phyloP scores from a whole-genome alignment of 2,113 vertebrate species.

The Aegotheles bennettii region DNA sequence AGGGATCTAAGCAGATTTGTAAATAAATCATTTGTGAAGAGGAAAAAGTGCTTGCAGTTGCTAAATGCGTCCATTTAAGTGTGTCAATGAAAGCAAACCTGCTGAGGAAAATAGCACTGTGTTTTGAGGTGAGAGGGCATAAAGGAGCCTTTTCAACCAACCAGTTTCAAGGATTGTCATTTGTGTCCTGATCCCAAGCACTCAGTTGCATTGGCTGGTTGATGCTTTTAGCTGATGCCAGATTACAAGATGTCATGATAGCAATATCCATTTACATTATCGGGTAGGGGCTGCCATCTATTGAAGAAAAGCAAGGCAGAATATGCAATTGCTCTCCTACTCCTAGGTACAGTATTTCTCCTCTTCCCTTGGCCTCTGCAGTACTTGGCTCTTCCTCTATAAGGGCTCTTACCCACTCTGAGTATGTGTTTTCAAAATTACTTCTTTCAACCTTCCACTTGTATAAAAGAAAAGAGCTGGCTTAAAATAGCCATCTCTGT shows the following conservation, averaged over 20 bases:
- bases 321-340: neutral
- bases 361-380: neutral
- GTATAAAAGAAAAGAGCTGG: neutral
- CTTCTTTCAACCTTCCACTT: neutral
- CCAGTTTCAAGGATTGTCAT: neutral
- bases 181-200: neutral
- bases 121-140: neutral
- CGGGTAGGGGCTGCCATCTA: neutral
- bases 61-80: neutral
- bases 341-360: neutral
- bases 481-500: neutral
- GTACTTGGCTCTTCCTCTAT: neutral
- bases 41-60: neutral
- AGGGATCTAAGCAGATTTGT: neutral
- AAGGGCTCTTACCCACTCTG: rapidly evolving
- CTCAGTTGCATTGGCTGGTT: neutral
- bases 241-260: neutral
- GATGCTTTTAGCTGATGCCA: neutral
- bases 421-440: neutral
- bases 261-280: neutral
- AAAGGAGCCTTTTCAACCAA: neutral
- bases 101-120: neutral
- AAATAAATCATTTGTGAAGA: neutral
- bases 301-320: neutral
- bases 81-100: neutral